Percentiles rank a stretch among this genome's conserved stretches.
phyloP scores from a whole-genome alignment of 2,888 invertebrate genomes.

The Drosophila tanythrix region DNA sequence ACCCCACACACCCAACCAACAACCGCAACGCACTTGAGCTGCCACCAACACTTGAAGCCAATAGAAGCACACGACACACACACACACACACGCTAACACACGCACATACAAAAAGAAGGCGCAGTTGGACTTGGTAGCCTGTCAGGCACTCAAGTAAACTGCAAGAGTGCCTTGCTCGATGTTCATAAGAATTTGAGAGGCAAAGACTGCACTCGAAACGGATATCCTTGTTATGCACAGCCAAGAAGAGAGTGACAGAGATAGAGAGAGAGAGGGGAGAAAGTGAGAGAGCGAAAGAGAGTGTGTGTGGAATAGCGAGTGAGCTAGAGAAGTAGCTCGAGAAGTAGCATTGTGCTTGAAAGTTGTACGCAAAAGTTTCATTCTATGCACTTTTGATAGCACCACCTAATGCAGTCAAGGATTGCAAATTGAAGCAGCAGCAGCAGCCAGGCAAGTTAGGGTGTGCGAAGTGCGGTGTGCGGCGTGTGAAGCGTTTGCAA shows the following conservation, averaged over 20 bases:
- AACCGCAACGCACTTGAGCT: constrained; percentile 16
- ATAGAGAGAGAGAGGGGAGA: not conserved
- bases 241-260: not conserved
- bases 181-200: constrained; percentile 30
- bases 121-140: constrained; percentile 35
- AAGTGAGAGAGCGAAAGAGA: not conserved
- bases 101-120: not conserved
- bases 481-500: constrained; percentile 60
- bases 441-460: not conserved
- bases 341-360: constrained; percentile 28
- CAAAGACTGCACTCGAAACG: constrained; percentile 66
- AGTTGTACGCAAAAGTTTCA: constrained; percentile 58
- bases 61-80: constrained; percentile 17
- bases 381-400: constrained; percentile 60
- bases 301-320: not conserved
- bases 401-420: constrained; percentile 67
- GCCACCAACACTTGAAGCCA: constrained; percentile 23
- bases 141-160: constrained; percentile 48
- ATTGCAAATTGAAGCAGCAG: constrained; percentile 40
- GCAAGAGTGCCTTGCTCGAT: constrained; percentile 31
- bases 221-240: constrained; percentile 71
- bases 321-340: not conserved
- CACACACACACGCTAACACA: not conserved
- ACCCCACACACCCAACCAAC: constrained; percentile 5
- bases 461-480: constrained; percentile 1